A percentile compares a stretch with the other conserved stretches of the same genome.
Evolutionary conservation across 2,797 vertebrate species (phyloP).

Genomic region (Myotis planiceps): DNA sequence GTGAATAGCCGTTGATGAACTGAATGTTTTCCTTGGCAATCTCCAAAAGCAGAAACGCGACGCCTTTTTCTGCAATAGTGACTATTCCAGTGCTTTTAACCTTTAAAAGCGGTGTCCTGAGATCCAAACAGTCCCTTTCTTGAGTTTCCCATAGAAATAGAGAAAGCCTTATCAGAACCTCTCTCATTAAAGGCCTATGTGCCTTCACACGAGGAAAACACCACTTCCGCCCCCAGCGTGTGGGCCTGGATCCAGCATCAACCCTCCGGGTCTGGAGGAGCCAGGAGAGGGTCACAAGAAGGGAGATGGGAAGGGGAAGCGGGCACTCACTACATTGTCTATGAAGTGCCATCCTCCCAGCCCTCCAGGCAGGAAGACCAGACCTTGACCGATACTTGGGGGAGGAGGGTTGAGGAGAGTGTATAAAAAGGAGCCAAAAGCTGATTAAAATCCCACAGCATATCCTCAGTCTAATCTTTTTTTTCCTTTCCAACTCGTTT

Average conservation of each 20-base stretch:
- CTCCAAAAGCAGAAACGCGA: conserved; percentile 48
- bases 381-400: neutral
- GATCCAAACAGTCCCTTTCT: neutral
- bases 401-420: accelerated
- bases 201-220: neutral
- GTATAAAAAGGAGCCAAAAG: neutral
- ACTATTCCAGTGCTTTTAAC: conserved; percentile 12
- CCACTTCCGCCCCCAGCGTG: accelerated
- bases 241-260: neutral
- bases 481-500: conserved; percentile 45
- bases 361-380: neutral
- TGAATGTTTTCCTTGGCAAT: conserved; percentile 36
- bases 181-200: neutral
- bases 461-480: conserved; percentile 52
- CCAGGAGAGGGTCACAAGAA: neutral
- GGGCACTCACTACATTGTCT: neutral
- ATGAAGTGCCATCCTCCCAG: neutral
- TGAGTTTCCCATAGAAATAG: neutral
- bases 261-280: accelerated
- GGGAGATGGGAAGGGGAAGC: neutral
- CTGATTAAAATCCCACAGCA: conserved; percentile 52
- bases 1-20: conserved; percentile 63
- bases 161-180: neutral
- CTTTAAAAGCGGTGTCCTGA: neutral
- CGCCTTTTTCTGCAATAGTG: neutral